Evolutionary conservation across 2,888 invertebrate species (phyloP), one percentile per base, ranked within the genome.

Genomic region (Spilarctia lutea): DNA sequence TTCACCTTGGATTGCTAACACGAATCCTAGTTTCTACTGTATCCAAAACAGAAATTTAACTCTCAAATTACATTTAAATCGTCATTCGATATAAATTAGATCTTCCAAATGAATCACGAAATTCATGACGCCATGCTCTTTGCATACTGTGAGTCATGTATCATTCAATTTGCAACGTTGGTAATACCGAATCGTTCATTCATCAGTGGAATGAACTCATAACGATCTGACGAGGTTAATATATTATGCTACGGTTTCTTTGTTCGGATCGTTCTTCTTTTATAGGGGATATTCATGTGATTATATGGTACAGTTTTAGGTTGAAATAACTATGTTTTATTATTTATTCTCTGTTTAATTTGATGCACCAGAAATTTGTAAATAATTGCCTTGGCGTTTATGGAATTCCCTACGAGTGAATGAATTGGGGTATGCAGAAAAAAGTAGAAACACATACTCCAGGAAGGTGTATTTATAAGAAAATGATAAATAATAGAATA

Each of bases 161-260:
- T 66, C 39, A 39, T 52, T 67, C 27, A 52, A 30, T 66, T 39
- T 24, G 48, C 48, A 56, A 67, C 39, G 52, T 72, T 66, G 66
- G 66, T 16, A 66, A 72, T 35, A 39, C 72, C 52, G 35, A 66
- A 20, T 27, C 52, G 56, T 56, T 66, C 48, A 30, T 71, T 65
- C 48, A n/a, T 71, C 71, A 63, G 63, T 63, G 71, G 71, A 71
- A 71, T 71, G 71, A 71, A 71, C 71, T 71, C 63, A 35, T 69
- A 56, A 56, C 16, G 33, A 68, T 13, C 30, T n/a, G n/a, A 35
- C 35, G 52, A 16, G 56, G 52, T 69, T 56, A 63, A 39, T 13
- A 69, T 56, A 56, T 48, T 56, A 56, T 48, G 52, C n/a, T 56
- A 56, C 52, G 33, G 56, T 63, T 66, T 52, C 72, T 48, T 66